phyloP scores from a whole-genome alignment of 1,140 invertebrate genomes.

The Colletes latitarsis region DNA sequence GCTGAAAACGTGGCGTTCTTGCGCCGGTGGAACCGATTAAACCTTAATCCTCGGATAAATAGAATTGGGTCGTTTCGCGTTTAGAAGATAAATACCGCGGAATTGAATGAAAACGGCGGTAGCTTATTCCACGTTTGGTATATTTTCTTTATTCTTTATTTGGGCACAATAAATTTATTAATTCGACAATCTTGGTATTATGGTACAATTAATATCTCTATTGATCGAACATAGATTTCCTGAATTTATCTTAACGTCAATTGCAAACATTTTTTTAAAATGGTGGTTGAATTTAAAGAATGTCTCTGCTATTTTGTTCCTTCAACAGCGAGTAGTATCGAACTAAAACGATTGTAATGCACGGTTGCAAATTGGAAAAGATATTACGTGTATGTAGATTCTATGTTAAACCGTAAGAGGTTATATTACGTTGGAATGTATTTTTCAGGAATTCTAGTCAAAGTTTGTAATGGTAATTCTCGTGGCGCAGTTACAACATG shows the following conservation, averaged over 20 bases:
- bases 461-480: background rate
- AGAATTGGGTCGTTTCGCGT: slow-evolving; percentile 11
- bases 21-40: background rate
- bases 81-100: background rate
- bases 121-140: background rate
- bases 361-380: too few relatives aligned
- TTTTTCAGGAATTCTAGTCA: background rate
- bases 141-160: background rate
- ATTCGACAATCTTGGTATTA: too few relatives aligned
- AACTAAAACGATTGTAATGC: background rate
- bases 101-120: background rate
- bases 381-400: background rate
- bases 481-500: background rate
- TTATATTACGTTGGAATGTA: background rate
- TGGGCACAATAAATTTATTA: too few relatives aligned
- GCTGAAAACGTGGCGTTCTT: background rate
- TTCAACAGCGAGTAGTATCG: too few relatives aligned
- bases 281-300: too few relatives aligned
- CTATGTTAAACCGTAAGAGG: too few relatives aligned
- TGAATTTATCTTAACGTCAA: too few relatives aligned
- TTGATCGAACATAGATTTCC: too few relatives aligned
- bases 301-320: too few relatives aligned
- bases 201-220: too few relatives aligned
- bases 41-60: slow-evolving; percentile 23
- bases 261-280: too few relatives aligned